These are phyloP conservation scores for Urocyon cinereoargenteus DNA, from an alignment of 2,797 vertebrate species.

Conservation along the genomic window DNA sequence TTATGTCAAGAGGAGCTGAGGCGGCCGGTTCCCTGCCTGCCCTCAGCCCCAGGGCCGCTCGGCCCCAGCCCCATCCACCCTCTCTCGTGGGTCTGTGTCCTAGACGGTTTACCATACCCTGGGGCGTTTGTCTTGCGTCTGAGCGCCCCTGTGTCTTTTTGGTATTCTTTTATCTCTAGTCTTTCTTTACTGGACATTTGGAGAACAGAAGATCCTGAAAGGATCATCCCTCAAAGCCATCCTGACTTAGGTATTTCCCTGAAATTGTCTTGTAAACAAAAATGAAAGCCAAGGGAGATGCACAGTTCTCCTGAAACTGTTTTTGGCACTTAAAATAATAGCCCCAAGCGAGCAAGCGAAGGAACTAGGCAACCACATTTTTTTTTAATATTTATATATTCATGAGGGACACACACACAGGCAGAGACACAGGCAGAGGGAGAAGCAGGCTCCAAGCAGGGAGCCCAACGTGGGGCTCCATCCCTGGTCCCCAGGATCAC, in stretches of 20 bases:
- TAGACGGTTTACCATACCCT: neutral
- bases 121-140: neutral
- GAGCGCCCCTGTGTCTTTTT: neutral
- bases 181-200: neutral
- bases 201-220: neutral
- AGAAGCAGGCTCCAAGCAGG: too few relatives aligned
- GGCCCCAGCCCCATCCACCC: neutral
- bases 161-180: neutral
- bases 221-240: neutral
- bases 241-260: neutral
- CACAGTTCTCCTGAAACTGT: neutral
- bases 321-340: neutral
- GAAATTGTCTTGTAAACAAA: slow-evolving; percentile 41
- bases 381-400: too few relatives aligned
- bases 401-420: too few relatives aligned
- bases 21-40: neutral
- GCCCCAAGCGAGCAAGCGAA: neutral
- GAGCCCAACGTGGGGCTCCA: too few relatives aligned
- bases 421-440: too few relatives aligned
- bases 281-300: slow-evolving; percentile 31
- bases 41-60: neutral
- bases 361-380: neutral
- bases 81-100: rapidly evolving
- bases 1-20: neutral
- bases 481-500: too few relatives aligned